These are phyloP conservation scores for Campoletis raptor DNA, from an alignment of 2,888 invertebrate genomes.

Conservation along the genomic window DNA sequence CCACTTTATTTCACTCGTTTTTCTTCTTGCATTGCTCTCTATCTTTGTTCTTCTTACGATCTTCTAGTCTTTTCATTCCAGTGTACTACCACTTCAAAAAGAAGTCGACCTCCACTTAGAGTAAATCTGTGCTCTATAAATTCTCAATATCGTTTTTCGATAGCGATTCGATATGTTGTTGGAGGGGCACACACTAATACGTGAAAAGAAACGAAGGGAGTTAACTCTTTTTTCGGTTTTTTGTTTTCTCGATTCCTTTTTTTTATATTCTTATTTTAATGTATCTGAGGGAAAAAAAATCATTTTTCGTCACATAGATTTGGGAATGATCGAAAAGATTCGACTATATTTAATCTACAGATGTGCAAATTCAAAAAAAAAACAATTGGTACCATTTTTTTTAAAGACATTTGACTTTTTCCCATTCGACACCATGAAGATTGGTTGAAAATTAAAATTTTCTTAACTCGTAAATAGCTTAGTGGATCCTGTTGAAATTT, in stretches of 20 bases:
- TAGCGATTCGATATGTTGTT: slow-evolving; percentile 51
- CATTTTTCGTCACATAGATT: neutral
- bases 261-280: neutral
- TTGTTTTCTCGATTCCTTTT: neutral
- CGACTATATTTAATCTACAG: no score
- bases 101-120: slow-evolving; percentile 56
- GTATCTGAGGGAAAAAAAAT: neutral
- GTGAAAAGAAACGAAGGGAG: neutral
- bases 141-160: slow-evolving; percentile 66
- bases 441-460: no score
- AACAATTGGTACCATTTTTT: no score
- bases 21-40: slow-evolving; percentile 10
- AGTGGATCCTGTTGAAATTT: no score
- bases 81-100: neutral
- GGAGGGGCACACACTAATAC: slow-evolving; percentile 1
- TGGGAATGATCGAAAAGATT: neutral
- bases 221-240: slow-evolving; percentile 23
- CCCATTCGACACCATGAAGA: no score
- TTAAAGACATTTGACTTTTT: no score
- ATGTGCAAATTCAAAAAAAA: no score
- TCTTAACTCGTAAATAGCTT: no score
- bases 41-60: slow-evolving; percentile 41
- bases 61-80: slow-evolving; percentile 20
- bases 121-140: slow-evolving; percentile 65
- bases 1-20: slow-evolving; percentile 22